These are phyloP conservation scores for Orbicella faveolata DNA, from an alignment of 64 coral and sea anemone genomes.

Conservation along the genomic window DNA sequence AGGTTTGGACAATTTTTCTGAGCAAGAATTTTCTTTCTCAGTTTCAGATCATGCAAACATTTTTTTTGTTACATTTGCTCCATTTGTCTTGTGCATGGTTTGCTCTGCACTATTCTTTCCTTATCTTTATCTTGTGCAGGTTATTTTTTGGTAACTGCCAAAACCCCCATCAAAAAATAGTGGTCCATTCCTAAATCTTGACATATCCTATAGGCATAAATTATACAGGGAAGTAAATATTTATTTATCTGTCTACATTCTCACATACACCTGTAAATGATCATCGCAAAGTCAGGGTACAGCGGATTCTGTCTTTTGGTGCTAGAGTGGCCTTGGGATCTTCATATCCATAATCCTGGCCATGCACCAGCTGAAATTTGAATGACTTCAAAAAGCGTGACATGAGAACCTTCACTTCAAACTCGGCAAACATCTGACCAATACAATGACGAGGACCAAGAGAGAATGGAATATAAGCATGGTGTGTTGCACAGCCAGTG, in stretches of 20 bases:
- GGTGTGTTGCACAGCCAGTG: neutral
- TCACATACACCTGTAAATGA: neutral
- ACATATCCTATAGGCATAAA: neutral
- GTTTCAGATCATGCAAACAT: too few relatives aligned
- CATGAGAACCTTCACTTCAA: constrained; percentile 21
- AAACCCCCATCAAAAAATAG: too few relatives aligned
- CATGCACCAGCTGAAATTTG: constrained; percentile 13
- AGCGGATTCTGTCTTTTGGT: constrained; percentile 18
- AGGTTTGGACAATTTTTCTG: too few relatives aligned
- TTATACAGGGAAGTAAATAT: neutral
- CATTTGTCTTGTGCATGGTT: too few relatives aligned
- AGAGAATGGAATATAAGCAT: constrained; percentile 34
- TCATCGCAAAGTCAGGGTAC: constrained; percentile 22
- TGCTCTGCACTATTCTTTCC: too few relatives aligned
- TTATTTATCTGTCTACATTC: neutral
- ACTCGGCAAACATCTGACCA: constrained; percentile 28
- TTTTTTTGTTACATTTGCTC: too few relatives aligned
- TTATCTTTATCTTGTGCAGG: too few relatives aligned
- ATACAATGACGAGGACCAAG: constrained; percentile 28
- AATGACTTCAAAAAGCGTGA: constrained; percentile 28
- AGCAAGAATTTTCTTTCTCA: too few relatives aligned
- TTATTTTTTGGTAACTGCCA: too few relatives aligned
- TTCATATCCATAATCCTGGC: constrained; percentile 26
- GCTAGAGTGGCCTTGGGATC: constrained; percentile 7
- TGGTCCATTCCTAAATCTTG: neutral